A percentile compares a stretch with the other conserved stretches of the same genome.
Evolutionary conservation across 2,113 vertebrate species (phyloP).

Genomic region (Nanorana parkeri): DNA sequence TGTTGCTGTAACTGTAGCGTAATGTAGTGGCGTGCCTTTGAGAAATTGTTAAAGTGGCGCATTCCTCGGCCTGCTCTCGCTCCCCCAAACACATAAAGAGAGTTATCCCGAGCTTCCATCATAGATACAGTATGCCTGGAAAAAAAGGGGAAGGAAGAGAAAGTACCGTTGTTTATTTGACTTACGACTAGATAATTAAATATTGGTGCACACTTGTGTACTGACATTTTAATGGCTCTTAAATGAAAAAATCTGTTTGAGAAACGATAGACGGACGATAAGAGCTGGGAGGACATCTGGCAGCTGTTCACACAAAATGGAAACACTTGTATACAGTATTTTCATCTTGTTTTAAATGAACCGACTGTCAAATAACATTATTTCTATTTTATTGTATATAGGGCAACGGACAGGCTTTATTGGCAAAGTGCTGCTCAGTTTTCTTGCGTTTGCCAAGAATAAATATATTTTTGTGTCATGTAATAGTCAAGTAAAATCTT

Average conservation of each 20-base stretch:
- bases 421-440: neutral
- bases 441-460: neutral
- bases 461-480: no score
- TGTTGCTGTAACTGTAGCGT: no score
- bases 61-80: no score
- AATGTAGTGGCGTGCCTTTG: no score
- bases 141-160: slow-evolving; percentile 3
- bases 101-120: neutral
- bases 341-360: slow-evolving; percentile 25
- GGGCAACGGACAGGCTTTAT: neutral
- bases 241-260: slow-evolving; percentile 49
- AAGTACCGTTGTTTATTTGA: slow-evolving; percentile 28
- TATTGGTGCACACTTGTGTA: slow-evolving; percentile 26
- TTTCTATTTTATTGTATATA: neutral
- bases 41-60: no score
- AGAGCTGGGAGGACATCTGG: slow-evolving; percentile 41
- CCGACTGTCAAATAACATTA: neutral
- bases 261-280: slow-evolving; percentile 42
- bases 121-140: neutral
- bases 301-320: slow-evolving; percentile 21
- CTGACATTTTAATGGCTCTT: slow-evolving; percentile 52
- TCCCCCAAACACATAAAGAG: no score
- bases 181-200: slow-evolving; percentile 53
- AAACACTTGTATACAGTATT: slow-evolving; percentile 25
- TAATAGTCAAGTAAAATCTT: no score